Percentiles rank a stretch among this genome's conserved stretches.
Evolutionary conservation across 2,888 invertebrate species (phyloP).

Genomic region (Rhimphoctona megacephalus): DNA sequence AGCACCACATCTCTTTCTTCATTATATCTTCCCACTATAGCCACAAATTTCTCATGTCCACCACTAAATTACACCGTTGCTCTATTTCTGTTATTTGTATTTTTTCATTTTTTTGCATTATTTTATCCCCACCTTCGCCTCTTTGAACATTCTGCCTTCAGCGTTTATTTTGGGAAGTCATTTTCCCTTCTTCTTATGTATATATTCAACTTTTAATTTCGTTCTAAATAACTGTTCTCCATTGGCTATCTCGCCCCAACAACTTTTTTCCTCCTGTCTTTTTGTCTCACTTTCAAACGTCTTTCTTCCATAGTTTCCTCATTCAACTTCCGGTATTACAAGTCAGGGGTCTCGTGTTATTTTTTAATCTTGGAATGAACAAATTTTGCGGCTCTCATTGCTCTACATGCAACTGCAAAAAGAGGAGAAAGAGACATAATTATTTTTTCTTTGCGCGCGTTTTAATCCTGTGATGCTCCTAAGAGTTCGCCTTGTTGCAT

Average conservation of each 20-base stretch:
- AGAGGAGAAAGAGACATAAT: constrained; percentile 63
- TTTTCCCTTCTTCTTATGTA: constrained; percentile 28
- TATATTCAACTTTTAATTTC: constrained; percentile 56
- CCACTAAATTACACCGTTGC: constrained; percentile 65
- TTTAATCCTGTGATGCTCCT: not conserved
- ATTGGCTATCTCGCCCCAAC: not conserved
- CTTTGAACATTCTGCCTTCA: not conserved
- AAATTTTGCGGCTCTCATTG: constrained; percentile 30
- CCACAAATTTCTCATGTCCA: constrained; percentile 58
- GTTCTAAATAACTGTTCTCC: constrained; percentile 46
- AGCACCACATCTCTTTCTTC: constrained; percentile 32
- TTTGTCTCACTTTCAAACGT: constrained; percentile 21
- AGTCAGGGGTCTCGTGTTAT: constrained; percentile 32
- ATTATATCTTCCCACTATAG: constrained; percentile 38
- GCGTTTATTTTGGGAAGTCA: not conserved
- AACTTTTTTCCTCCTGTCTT: constrained; percentile 1
- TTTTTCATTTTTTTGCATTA: constrained; percentile 22
- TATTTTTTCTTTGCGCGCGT: constrained; percentile 63
- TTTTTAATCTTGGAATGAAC: constrained; percentile 61
- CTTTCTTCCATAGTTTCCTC: constrained; percentile 58
- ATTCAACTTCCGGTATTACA: constrained; percentile 58
- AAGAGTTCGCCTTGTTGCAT: constrained; percentile 58
- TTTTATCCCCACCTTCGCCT: not conserved
- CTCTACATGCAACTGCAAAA: constrained; percentile 47
- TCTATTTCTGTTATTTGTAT: constrained; percentile 43